Base-by-base conservation (phyloP, 2,113 vertebrate genomes). In the Sakesphorus luctuosus region DNA sequence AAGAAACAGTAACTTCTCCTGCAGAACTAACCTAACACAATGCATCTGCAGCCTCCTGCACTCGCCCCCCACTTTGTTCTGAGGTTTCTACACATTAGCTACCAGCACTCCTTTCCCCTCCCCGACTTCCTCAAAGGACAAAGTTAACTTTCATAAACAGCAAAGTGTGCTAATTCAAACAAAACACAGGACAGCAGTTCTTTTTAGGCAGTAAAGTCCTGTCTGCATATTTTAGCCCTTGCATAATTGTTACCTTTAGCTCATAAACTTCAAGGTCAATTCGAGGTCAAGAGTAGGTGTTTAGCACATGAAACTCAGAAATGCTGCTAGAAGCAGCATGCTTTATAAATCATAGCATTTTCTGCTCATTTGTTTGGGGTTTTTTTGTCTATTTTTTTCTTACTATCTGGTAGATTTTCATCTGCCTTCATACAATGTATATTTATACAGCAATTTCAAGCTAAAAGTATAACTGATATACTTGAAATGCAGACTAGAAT, bases 211-310 rank as follows among this genome's bases (percentile, higher is more conserved):
- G 85, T 97, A 96, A 97, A 97, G 94, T 77, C 93, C 52, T 10
- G 97, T 93, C 97, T 97, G 94, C 97, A 98, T 98, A 96, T 96
- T 98, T 98, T 79, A 96, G 88, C 84, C n/a, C 29, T 97, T 97
- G 91, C 97, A 94, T 97, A 98, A 97, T 96, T 95, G 95, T 96
- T 98, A 98, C 97, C 96, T 97, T 97, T 84, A 97, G 93, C 87
- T 96, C 86, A 93, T 98, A 98, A 98, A 97, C 83, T 84, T 67
- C 73, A 92, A 96, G 97, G 97, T 97, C 95, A 97, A 14, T 75
- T 68, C 13, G 17, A 96, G 94, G 97, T 97, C 90, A 96, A 58
- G 63, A 72, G 18, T 71, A 98, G 93, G 93, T 97, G 95, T 88
- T 93, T 73, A 97, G 85, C 74, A 90, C 90, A 93, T 78, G 94